These are phyloP conservation scores for Orycteropus afer DNA, from an alignment of 2,113 vertebrate species.

Conservation along the genomic window DNA sequence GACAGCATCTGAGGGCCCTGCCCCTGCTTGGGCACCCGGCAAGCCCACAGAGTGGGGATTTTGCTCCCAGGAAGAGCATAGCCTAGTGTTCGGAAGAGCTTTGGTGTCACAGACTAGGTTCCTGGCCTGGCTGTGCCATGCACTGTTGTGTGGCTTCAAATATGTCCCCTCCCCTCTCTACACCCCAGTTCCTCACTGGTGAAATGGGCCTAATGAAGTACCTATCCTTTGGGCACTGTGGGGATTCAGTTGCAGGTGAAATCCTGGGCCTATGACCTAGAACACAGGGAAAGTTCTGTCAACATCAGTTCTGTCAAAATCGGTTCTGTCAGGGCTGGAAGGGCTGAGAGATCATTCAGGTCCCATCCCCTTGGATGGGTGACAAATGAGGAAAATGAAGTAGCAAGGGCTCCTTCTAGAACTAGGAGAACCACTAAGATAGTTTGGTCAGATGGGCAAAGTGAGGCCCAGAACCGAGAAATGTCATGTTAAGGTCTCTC, in stretches of 20 bases:
- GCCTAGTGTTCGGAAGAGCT: not conserved
- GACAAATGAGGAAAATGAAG: not conserved
- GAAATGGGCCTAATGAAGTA: not conserved
- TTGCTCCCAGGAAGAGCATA: not conserved
- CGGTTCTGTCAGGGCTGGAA: not conserved
- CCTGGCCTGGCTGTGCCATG: not conserved
- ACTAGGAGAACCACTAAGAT: not conserved
- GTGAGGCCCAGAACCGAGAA: not conserved
- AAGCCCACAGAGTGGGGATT: not conserved
- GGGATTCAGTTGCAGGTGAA: not conserved
- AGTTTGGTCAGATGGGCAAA: too few species aligned
- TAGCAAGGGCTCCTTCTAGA: not conserved
- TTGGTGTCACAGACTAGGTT: not conserved
- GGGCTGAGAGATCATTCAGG: not conserved
- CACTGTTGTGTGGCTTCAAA: not conserved
- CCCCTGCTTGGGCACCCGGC: not conserved
- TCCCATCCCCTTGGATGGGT: not conserved
- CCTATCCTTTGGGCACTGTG: accelerated
- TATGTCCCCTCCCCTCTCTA: not conserved
- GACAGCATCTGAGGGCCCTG: too few species aligned
- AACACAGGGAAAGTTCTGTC: not conserved
- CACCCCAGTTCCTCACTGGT: not conserved
- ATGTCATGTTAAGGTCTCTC: accelerated
- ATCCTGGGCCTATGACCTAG: not conserved
- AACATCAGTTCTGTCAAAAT: accelerated